A percentile compares a stretch with the other conserved stretches of the same genome.
Evolutionary conservation across 64 coral and sea anemone genomes (phyloP).

Genomic region (Orbicella faveolata): DNA sequence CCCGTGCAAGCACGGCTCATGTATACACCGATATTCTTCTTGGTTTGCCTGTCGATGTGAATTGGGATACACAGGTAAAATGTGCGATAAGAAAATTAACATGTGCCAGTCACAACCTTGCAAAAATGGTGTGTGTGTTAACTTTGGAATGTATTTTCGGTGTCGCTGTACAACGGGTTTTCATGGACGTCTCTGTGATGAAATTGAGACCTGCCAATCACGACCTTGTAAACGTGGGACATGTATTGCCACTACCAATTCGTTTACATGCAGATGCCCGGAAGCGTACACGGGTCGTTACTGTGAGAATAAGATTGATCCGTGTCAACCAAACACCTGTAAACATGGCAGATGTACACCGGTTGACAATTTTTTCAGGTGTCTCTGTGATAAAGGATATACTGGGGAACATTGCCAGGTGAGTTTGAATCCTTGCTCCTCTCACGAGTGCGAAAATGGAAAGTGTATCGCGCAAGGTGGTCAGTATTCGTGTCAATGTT

Average conservation of each 20-base stretch:
- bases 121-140: constrained; percentile 64
- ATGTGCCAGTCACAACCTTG: constrained; percentile 68
- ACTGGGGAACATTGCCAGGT: constrained; percentile 59
- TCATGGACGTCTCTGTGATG: constrained; percentile 44
- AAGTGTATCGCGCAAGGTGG: constrained; percentile 27
- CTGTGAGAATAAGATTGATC: constrained; percentile 51
- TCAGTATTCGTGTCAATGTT: constrained; percentile 30
- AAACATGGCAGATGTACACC: constrained; percentile 41
- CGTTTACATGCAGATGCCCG: constrained; percentile 6
- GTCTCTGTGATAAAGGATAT: constrained; percentile 54
- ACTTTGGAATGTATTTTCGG: constrained; percentile 19
- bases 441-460: constrained; percentile 54
- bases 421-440: constrained; percentile 37
- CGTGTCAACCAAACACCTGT: constrained; percentile 52
- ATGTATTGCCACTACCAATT: constrained; percentile 19
- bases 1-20: constrained; percentile 51
- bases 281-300: constrained; percentile 24
- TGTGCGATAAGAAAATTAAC: constrained; percentile 54
- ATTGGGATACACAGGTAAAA: constrained; percentile 35
- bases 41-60: constrained; percentile 58
- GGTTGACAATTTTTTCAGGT: constrained; percentile 21
- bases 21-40: constrained; percentile 19
- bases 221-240: constrained; percentile 42
- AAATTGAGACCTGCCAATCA: constrained; percentile 31
- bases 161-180: constrained; percentile 35